Evolutionary conservation across 2,888 invertebrate species (phyloP).

Genomic region (Linyphia triangularis): DNA sequence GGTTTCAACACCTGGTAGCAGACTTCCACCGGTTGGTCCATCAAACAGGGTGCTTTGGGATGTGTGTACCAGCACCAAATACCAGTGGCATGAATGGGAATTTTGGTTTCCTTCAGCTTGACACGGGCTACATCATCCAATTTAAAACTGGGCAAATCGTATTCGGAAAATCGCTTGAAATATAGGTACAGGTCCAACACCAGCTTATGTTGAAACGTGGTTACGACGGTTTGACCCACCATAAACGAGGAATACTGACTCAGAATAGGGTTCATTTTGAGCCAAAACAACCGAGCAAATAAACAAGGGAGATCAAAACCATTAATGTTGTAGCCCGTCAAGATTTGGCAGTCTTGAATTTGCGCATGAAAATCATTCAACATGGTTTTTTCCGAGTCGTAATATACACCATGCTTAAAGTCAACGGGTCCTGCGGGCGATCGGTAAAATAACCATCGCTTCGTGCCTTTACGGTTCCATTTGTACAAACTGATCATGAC

Average conservation of each 20-base stretch:
- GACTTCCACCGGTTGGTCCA: neutral
- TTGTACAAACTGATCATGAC: conserved; percentile 30
- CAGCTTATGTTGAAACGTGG: conserved; percentile 25
- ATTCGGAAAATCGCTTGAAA: conserved; percentile 27
- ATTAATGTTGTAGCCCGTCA: conserved; percentile 55
- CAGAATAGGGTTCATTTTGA: neutral
- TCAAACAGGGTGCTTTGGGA: neutral
- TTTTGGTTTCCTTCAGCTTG: conserved; percentile 18
- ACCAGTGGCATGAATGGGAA: conserved; percentile 22
- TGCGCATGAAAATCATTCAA: conserved; percentile 18
- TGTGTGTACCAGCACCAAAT: conserved; percentile 38
- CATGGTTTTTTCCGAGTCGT: neutral
- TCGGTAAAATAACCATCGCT: neutral
- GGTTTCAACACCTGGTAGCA: conserved; percentile 10
- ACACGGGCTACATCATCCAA: conserved; percentile 40
- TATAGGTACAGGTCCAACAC: conserved; percentile 36
- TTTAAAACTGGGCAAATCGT: conserved; percentile 39
- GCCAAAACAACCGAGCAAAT: neutral
- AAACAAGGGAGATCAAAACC: conserved; percentile 44
- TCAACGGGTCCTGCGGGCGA: neutral
- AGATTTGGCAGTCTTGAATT: conserved; percentile 7
- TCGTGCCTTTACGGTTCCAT: neutral
- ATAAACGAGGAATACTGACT: neutral
- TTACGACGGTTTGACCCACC: neutral
- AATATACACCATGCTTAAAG: too few relatives aligned